These are phyloP conservation scores for Synergus japonicus DNA, from an alignment of 2,888 invertebrate genomes.

Conservation along the genomic window DNA sequence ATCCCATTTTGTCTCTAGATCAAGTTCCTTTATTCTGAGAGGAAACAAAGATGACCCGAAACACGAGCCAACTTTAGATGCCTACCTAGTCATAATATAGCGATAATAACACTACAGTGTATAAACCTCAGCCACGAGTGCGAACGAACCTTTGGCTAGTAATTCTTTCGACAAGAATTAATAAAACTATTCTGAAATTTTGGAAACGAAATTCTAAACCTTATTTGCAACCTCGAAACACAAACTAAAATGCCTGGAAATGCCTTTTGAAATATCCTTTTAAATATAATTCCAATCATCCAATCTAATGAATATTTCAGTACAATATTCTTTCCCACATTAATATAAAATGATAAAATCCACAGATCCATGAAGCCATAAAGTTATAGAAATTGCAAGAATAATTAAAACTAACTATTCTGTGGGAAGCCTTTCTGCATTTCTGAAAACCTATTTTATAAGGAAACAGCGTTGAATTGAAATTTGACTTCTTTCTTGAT, in stretches of 20 bases:
- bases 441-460: no score
- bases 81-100: constrained; percentile 26
- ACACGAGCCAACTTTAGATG: not conserved
- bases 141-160: constrained; percentile 24
- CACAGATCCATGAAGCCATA: not conserved
- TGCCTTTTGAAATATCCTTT: not conserved
- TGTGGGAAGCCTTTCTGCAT: not conserved
- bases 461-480: no score
- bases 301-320: not conserved
- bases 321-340: not conserved
- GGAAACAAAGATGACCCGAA: constrained; percentile 8
- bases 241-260: not conserved
- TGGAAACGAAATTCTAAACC: no score
- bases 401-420: not conserved
- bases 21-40: constrained; percentile 49
- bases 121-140: constrained; percentile 9
- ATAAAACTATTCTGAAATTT: no score
- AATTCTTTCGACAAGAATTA: not conserved
- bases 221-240: not conserved
- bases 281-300: not conserved
- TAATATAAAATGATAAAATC: not conserved
- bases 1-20: constrained; percentile 65
- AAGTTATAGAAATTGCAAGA: not conserved
- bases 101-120: constrained; percentile 8
- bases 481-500: no score